Percentiles rank a stretch among this genome's conserved stretches.
These are phyloP conservation scores for Trachymyrmex septentrionalis DNA, from an alignment of 1,140 invertebrate species.

Conservation along the genomic window DNA sequence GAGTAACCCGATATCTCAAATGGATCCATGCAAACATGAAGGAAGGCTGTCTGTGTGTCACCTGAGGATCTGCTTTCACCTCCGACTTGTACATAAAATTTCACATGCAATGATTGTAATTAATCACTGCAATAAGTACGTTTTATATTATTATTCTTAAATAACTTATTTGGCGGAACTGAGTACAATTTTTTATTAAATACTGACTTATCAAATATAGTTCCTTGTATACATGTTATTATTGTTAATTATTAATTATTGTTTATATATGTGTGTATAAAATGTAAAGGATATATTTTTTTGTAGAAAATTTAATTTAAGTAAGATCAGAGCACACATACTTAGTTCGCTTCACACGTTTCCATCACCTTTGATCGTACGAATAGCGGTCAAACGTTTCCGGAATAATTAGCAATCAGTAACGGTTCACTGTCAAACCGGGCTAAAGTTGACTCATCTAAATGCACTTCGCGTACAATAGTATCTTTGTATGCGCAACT, in stretches of 20 bases:
- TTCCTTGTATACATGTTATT: slow-evolving; percentile 28
- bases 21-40: slow-evolving; percentile 90
- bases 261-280: background rate
- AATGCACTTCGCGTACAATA: slow-evolving; percentile 4
- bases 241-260: background rate
- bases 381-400: slow-evolving; percentile 74
- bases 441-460: slow-evolving; percentile 54
- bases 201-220: slow-evolving; percentile 3
- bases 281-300: background rate
- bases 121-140: background rate
- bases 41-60: slow-evolving; percentile 88
- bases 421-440: slow-evolving; percentile 78
- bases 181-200: background rate
- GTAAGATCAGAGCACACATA: background rate
- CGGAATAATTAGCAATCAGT: slow-evolving; percentile 77
- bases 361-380: slow-evolving; percentile 59
- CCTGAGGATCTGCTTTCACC: slow-evolving; percentile 56
- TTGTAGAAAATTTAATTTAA: slow-evolving; percentile 23
- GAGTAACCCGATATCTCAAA: slow-evolving; percentile 89
- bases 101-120: background rate
- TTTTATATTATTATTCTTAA: background rate
- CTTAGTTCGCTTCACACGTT: slow-evolving; percentile 36
- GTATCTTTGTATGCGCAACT: slow-evolving; percentile 1
- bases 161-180: background rate
- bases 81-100: slow-evolving; percentile 13